Base-by-base conservation (phyloP, 30 jellyfish, hydroid and myxozoan species). In the Nemopilema nomurai region DNA sequence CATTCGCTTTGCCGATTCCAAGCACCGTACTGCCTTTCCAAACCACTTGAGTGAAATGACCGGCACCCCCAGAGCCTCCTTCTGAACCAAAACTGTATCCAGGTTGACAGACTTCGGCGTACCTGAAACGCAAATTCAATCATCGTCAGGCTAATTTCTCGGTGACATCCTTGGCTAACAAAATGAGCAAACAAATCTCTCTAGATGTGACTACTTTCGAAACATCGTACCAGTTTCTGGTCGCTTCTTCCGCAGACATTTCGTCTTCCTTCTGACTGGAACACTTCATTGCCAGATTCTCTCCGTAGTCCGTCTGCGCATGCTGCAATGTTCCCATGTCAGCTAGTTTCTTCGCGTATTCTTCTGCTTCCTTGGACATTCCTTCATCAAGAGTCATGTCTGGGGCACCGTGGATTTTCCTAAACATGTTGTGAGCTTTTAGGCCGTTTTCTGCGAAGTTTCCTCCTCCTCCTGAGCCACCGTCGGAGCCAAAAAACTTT, bases 31-130 rank as follows among this genome's bases (percentile, higher is more conserved):
- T 80, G 24, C 89, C 92, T 82, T 87, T 90, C 99, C 99, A 95
- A 0, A 95, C 97, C 13, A 95, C 96, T 90, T 95, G 96, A 8
- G 94, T 81, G 52, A 85, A 90, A 25, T 84, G 97, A 74, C 95
- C 94, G 30, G 98, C 89, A 3, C 97, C 95, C 57, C 92, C 74
- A 0, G 80, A 53, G 28, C 89, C 71, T 1, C 29, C 0, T 3
- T 76, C 86, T 8, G 69, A 66, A 22, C 78, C 87, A 87, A 89
- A 94, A 50, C 81, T 67, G 53, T 89, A 87, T 20, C 97, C 97
- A 30, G 97, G 97, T 24, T 86, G 50, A 65, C 99, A 94, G 49
- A 94, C 99, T 67, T 94, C 99, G 19, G 76, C 96, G 79, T 94
- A 94, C 99, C 99, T 41, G 6, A 13, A 41, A 41, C 9, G 13